Base-by-base conservation (phyloP, 2,888 invertebrate species). In the Sabatieria punctata region DNA sequence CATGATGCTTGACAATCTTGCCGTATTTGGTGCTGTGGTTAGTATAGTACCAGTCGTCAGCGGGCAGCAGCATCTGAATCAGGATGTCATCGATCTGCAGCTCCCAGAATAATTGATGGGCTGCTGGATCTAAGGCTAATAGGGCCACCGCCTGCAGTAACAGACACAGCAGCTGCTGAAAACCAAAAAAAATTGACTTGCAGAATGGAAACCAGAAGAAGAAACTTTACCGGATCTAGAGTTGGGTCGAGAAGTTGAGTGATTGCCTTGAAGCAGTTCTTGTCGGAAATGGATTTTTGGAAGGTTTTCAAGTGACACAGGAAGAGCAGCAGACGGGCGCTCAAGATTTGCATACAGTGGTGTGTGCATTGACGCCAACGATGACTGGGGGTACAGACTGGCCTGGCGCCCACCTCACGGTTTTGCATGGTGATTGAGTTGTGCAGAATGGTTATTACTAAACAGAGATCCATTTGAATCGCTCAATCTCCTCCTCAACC, bases 11-110 rank as follows among this genome's bases (percentile, higher is more conserved):
- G 46, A 77, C 77, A 56, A 72, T 76, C 47, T 72, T 69, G 43
- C 76, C 76, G 57, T 75, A 77, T 59, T 73, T 72, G 41, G 77
- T 77, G 55, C 74, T 75, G 61, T 77, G 76, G 58, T 76, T 76
- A 41, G 77, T 77, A 65, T 77, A 77, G 65, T 76, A 77, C 74
- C 76, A 77, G 58, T 77, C 77, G 59, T 77, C 77, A 1, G 76
- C 75, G 19, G 77, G 77, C 51, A 77, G 67, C 45, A 77, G 67
- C 50, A 77, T 68, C 61, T 63, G 75, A 57, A 75, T 74, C 39
- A 77, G 63, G 53, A 73, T 72, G 60, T 77, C 76, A 13, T 76
- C 74, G 42, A 77, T 69, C 52, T 75, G 75, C 15, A 74, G 71
- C 26, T 75, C 75, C 25, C 71, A 65, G 46, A 77, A 65, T 1